Evolutionary conservation across 2,888 invertebrate genomes (phyloP).

Genomic region (Cosmia pyralina): DNA sequence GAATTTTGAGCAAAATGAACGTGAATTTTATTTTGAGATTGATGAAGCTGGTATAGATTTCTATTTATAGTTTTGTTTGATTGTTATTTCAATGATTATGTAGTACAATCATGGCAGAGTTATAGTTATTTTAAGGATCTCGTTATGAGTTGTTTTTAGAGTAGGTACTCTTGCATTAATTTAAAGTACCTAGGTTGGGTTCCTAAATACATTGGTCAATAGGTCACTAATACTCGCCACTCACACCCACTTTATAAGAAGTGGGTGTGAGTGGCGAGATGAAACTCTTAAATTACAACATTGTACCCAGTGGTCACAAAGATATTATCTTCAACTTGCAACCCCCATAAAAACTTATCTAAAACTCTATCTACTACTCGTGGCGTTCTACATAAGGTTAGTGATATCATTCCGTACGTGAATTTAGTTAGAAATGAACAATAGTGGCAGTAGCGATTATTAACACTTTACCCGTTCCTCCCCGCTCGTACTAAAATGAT

Average conservation of each 20-base stretch:
- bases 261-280: not conserved
- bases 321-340: not conserved
- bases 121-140: not conserved
- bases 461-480: slow-evolving; percentile 83
- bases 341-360: slow-evolving; percentile 5
- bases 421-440: slow-evolving; percentile 79
- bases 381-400: slow-evolving; percentile 25
- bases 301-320: not conserved
- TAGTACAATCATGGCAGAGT: not conserved
- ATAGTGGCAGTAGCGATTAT: slow-evolving; percentile 84
- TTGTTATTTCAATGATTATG: not conserved
- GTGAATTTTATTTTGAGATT: slow-evolving; percentile 18
- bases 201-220: too few species aligned
- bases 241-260: not conserved
- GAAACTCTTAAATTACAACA: not conserved
- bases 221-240: not conserved
- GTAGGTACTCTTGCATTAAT: not conserved
- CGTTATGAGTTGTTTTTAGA: not conserved
- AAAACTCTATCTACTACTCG: slow-evolving; percentile 13
- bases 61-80: not conserved
- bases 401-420: slow-evolving; percentile 59
- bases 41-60: slow-evolving; percentile 2
- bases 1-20: slow-evolving; percentile 16
- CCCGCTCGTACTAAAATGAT: slow-evolving; percentile 76
- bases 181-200: not conserved